Evolutionary conservation across 2,113 vertebrate genomes (phyloP).

Genomic region (Orcinus orca): DNA sequence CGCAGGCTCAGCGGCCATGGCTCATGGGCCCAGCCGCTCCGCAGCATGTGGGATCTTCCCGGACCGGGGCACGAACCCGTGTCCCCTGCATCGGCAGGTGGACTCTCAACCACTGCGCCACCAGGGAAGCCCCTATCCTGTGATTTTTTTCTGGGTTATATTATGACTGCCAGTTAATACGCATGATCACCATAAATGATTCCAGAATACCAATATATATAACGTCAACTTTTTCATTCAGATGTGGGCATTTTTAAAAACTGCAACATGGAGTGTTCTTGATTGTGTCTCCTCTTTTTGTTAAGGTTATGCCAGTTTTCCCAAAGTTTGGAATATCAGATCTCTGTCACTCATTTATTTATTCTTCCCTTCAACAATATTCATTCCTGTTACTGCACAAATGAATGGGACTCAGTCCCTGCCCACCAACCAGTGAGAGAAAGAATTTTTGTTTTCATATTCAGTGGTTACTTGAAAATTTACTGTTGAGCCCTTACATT

Average conservation of each 20-base stretch:
- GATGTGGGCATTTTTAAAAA: background rate
- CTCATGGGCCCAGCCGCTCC: no score
- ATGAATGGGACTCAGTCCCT: background rate
- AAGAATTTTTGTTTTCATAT: background rate
- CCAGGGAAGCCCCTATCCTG: background rate
- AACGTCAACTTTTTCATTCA: no score
- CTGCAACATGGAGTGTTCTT: background rate
- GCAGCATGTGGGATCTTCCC: no score
- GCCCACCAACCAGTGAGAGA: background rate
- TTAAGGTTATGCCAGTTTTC: background rate
- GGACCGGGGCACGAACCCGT: no score
- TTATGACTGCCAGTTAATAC: no score
- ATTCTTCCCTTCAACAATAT: background rate
- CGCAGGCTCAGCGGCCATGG: no score
- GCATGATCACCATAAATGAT: no score
- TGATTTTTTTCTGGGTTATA: no score
- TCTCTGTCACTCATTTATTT: background rate
- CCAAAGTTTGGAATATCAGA: background rate
- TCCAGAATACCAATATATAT: no score
- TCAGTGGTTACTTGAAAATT: background rate
- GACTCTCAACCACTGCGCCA: no score
- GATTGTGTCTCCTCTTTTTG: background rate
- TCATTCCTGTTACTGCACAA: background rate
- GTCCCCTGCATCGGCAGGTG: no score
- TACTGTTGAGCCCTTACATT: background rate